Conservation (phyloP, 2,888 invertebrate genomes). For the Mimumesa dahlbomi region DNA sequence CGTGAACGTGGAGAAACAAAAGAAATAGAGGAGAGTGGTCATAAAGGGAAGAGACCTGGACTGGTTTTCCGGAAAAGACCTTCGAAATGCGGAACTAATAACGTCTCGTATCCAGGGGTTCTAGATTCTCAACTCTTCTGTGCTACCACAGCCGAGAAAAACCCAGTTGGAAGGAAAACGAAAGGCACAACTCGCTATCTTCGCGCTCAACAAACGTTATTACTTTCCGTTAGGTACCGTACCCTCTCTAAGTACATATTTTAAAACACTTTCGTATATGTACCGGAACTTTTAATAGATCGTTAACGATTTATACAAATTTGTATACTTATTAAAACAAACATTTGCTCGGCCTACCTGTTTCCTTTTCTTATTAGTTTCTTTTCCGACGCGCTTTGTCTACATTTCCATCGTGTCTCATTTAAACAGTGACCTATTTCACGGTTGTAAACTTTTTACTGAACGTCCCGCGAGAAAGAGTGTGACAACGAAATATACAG, state of each 20-base stretch:
- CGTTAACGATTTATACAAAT: too few species aligned
- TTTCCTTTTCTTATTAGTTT: too few species aligned
- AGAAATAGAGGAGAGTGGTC: conserved; percentile 2
- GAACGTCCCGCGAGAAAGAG: too few species aligned
- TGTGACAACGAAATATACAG: too few species aligned
- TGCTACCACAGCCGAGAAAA: conserved; percentile 21
- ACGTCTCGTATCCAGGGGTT: conserved; percentile 40
- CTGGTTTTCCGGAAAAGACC: conserved; percentile 49
- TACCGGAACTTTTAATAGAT: too few species aligned
- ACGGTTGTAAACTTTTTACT: too few species aligned
- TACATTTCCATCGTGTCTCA: too few species aligned
- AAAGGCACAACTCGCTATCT: conserved; percentile 51
- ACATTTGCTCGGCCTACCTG: too few species aligned
- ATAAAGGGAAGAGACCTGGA: conserved; percentile 23
- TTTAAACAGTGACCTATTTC: too few species aligned
- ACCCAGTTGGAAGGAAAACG: conserved; percentile 16
- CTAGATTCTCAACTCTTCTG: conserved; percentile 27
- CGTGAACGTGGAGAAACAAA: conserved; percentile 12
- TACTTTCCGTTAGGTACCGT: conserved; percentile 72
- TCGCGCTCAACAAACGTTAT: conserved; percentile 70
- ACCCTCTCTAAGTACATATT: conserved; percentile 63
- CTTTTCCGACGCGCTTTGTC: too few species aligned
- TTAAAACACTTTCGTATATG: too few species aligned
- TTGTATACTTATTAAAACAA: too few species aligned
- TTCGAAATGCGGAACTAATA: conserved; percentile 57